Evolutionary conservation across 1,140 invertebrate genomes (phyloP).

Genomic region (Drosophila bifasciata): DNA sequence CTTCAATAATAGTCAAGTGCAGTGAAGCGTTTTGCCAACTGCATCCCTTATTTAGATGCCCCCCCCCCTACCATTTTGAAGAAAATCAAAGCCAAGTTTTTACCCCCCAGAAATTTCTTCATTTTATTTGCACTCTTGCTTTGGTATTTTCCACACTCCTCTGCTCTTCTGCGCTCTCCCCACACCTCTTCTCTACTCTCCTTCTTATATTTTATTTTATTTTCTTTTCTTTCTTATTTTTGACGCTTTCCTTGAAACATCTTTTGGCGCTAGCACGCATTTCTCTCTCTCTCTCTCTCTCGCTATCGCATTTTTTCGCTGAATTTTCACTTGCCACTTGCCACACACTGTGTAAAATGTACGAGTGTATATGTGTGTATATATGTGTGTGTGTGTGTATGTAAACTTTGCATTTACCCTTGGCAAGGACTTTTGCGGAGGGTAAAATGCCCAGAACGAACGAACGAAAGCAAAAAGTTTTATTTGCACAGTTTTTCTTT

Average conservation of each 20-base stretch:
- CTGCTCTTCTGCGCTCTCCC: too few relatives aligned
- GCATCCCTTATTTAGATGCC: slow-evolving; percentile 30
- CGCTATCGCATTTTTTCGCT: slow-evolving; percentile 17
- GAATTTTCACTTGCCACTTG: slow-evolving; percentile 54
- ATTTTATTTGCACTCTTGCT: slow-evolving; percentile 72
- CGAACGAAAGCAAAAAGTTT: slow-evolving; percentile 80
- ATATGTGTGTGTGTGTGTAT: slow-evolving; percentile 39
- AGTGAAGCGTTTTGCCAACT: slow-evolving; percentile 77
- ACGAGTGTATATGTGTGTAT: slow-evolving; percentile 8
- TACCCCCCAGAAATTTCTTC: slow-evolving; percentile 23
- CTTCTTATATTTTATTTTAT: slow-evolving; percentile 26
- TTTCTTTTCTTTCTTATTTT: slow-evolving; percentile 12
- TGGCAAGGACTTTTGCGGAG: slow-evolving; percentile 76
- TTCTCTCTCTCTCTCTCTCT: slow-evolving; percentile 8
- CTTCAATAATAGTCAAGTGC: slow-evolving; percentile 82
- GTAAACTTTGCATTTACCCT: slow-evolving; percentile 80
- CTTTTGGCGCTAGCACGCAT: slow-evolving; percentile 69
- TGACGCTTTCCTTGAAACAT: slow-evolving; percentile 62
- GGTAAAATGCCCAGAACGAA: slow-evolving; percentile 50
- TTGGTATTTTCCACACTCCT: slow-evolving; percentile 57
- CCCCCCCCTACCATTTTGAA: not conserved
- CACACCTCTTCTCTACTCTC: not conserved
- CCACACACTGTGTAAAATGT: slow-evolving; percentile 9
- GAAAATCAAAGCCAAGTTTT: slow-evolving; percentile 50
- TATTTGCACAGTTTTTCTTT: slow-evolving; percentile 83